Evolutionary conservation across 1,140 invertebrate species (phyloP), one percentile per base, ranked within the genome.

Genomic region (Acarapis woodi): DNA sequence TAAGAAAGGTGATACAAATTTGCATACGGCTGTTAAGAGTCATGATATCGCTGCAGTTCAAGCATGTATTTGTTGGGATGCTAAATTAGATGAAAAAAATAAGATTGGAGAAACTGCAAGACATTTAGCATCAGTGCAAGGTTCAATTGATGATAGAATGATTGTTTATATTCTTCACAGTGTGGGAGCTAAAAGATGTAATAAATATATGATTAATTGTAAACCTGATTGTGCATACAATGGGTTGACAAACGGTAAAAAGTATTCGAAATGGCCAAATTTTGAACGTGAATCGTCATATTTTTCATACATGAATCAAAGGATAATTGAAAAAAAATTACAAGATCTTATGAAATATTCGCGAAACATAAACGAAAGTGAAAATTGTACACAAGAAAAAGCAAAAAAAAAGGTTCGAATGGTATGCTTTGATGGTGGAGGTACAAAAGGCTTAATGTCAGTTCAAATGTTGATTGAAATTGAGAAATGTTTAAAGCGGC

Each of bases 361-460:
- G 15, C 28, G 12, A 12, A 14, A 29, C 12, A 3, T 3, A 8
- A 15, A 29, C 15, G 12, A 14, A 4, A 29, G 12, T 15, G 5
- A 15, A 10, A 31, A 31, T 31, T 15, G 30, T 9, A 31, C 5
- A 15, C 4, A 31, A 31, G 14, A 8, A 5, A 14, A 21, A 18
- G 20, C 15, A 8, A 23, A 36, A 12, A 23, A 22, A 12, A 19
- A 10, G 3, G 34, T 20, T 31, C 25, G 10, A 30, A 36, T 25
- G 28, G 29, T 43, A 1, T 40, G 18, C 26, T 28, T 39, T 5
- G 42, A 43, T 25, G 85, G 87, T 1, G 87, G 85, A n/a, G 87
- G 87, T 0, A 88, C 93, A 32, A 60, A 77, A 31, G 87, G 87
- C 3, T 51, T 96, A 3, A 67, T 93, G 3, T 58, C 90, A 2